Evolutionary conservation across 2,888 invertebrate genomes (phyloP).

Genomic region (Dryomyza anilis): DNA sequence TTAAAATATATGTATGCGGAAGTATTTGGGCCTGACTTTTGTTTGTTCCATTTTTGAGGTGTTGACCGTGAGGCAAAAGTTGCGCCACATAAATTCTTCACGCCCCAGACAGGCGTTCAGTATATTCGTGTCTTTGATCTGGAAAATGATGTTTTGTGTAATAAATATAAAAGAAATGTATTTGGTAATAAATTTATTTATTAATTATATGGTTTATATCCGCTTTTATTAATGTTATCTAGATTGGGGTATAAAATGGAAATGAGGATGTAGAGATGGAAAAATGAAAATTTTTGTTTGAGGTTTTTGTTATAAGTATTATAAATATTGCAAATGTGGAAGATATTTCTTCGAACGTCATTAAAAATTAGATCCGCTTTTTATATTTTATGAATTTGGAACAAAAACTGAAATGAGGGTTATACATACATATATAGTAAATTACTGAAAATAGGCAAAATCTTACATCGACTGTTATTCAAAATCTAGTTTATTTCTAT

Average conservation of each 20-base stretch:
- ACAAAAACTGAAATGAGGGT: too few species aligned
- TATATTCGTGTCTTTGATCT: slow-evolving; percentile 1
- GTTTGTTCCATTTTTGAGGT: slow-evolving; percentile 9
- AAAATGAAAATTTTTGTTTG: background rate
- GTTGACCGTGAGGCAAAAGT: slow-evolving; percentile 8
- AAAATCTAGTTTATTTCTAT: too few species aligned
- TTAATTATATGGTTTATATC: slow-evolving; percentile 12
- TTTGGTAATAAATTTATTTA: too few species aligned
- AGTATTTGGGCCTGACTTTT: background rate
- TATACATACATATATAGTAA: too few species aligned
- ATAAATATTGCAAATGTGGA: background rate
- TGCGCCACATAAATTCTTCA: slow-evolving; percentile 25
- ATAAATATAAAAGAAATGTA: too few species aligned
- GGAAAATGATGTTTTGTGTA: slow-evolving; percentile 4
- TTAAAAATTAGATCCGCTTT: too few species aligned
- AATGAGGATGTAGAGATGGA: background rate
- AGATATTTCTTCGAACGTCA: background rate
- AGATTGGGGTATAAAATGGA: too few species aligned
- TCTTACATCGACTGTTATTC: too few species aligned
- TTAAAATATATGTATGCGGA: background rate
- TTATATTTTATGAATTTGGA: too few species aligned
- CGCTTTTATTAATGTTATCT: too few species aligned
- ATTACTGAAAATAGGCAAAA: too few species aligned
- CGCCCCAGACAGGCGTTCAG: background rate
- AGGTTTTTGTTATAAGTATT: background rate